Base-by-base conservation (phyloP, 2,113 vertebrate genomes). In the Dasyornis broadbenti region DNA sequence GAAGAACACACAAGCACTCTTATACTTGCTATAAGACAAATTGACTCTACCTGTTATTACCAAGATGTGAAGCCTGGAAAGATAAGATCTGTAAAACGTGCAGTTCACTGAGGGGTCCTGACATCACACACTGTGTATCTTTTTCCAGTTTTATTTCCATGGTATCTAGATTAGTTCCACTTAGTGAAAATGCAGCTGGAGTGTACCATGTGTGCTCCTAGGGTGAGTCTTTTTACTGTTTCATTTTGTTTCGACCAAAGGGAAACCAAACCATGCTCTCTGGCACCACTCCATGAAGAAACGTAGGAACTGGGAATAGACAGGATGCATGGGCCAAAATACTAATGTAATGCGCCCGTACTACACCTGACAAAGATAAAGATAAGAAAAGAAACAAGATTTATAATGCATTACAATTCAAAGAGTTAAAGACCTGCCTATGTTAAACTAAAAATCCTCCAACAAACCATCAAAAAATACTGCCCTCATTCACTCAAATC, bases 311-410 rank as follows among this genome's bases (percentile, higher is more conserved):
- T 28, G 17, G 20, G 13, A 56, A 37, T 18, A 52, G 22, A 26
- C 10, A 63, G 7, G n/a, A 28, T 35, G 5, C 35, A 52, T 33
- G 4, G 11, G 71, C 9, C 12, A 80, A 80, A 90, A 39, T 39
- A 37, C 11, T n/a, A n/a, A 71, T 39, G 4, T 15, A 47, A n/a
- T 18, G 1, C 2, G 2, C 8, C 37, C 3, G 3, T 44, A 35
- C n/a, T 30, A 27, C 50, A 66, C 24, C 6, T 76, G 9, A 22
- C 11, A 66, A 60, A 50, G 30, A 30, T 23, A 54, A 69, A 89
- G 49, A 47, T 47, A 8, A 86, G 21, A 44, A 80, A n/a, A 11
- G 2, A 50, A 70, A 60, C 28, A 59, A 20, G 5, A 40, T 39
- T 60, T 59, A 42, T 11, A 9, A 24, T 64, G 7, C 31, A 7